Evolutionary conservation across 2,888 invertebrate species (phyloP).

Genomic region (Aethes cnicana): DNA sequence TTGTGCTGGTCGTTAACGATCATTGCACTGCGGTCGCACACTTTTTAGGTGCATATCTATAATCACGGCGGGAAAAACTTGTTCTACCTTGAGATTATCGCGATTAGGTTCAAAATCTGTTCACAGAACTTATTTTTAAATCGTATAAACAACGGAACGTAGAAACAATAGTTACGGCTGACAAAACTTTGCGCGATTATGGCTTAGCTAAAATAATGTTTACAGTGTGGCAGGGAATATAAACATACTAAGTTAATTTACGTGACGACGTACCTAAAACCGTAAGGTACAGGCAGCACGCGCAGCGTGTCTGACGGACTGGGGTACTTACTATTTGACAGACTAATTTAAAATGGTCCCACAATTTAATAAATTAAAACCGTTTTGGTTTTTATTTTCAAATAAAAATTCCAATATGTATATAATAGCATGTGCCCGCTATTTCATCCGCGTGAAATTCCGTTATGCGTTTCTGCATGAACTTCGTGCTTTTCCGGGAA

Average conservation of each 20-base stretch:
- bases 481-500: too few relatives aligned
- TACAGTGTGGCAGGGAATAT: not conserved
- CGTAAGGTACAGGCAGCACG: not conserved
- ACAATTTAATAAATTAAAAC: too few relatives aligned
- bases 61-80: conserved; percentile 22
- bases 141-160: not conserved
- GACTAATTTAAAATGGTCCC: not conserved
- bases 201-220: not conserved
- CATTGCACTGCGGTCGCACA: conserved; percentile 34
- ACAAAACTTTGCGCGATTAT: conserved; percentile 7
- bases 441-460: too few relatives aligned
- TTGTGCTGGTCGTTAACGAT: conserved; percentile 37
- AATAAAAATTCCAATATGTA: too few relatives aligned
- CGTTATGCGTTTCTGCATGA: too few relatives aligned
- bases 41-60: conserved; percentile 32
- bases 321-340: not conserved
- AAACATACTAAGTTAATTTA: not conserved
- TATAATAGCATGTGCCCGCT: too few relatives aligned
- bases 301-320: not conserved
- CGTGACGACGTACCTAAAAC: not conserved
- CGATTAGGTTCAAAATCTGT: not conserved
- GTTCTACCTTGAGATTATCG: not conserved
- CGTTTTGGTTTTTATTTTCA: too few relatives aligned
- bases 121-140: not conserved
- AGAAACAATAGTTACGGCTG: conserved; percentile 11